Evolutionary conservation across 2,888 invertebrate genomes (phyloP).

Genomic region (Agrotis segetum): DNA sequence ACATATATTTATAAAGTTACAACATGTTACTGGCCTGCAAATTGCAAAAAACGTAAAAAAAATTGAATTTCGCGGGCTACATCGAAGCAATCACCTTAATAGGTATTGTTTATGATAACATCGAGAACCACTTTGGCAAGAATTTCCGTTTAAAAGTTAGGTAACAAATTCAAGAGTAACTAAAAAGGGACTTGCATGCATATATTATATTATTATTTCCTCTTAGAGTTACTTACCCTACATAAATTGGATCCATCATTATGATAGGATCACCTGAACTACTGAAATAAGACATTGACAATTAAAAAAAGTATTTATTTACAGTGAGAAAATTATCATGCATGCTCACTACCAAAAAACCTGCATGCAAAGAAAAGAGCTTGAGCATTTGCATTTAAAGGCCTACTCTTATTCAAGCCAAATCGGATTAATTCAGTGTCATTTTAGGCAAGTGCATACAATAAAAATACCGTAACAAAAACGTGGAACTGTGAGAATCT

Average conservation of each 20-base stretch:
- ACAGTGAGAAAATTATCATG: neutral
- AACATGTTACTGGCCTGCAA: no score
- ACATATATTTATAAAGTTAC: no score
- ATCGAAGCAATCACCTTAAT: no score
- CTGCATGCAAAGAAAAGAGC: neutral
- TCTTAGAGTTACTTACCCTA: slow-evolving; percentile 41
- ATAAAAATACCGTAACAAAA: slow-evolving; percentile 1
- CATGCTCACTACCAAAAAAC: neutral
- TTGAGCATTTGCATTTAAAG: neutral
- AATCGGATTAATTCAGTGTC: no score
- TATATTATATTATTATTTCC: neutral
- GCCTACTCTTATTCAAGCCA: neutral
- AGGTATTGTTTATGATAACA: no score
- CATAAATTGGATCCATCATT: slow-evolving; percentile 40
- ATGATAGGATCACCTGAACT: slow-evolving; percentile 43
- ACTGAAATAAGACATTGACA: slow-evolving; percentile 50
- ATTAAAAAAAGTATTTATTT: neutral
- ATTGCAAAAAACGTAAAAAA: no score
- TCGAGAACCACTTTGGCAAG: neutral
- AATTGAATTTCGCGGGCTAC: no score
- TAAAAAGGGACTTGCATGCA: slow-evolving; percentile 5
- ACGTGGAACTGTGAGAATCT: no score
- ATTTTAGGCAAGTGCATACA: slow-evolving; percentile 1
- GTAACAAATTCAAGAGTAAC: no score
- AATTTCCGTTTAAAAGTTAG: neutral